phyloP scores from a whole-genome alignment of 2,888 invertebrate genomes.

The Spodoptera picta region DNA sequence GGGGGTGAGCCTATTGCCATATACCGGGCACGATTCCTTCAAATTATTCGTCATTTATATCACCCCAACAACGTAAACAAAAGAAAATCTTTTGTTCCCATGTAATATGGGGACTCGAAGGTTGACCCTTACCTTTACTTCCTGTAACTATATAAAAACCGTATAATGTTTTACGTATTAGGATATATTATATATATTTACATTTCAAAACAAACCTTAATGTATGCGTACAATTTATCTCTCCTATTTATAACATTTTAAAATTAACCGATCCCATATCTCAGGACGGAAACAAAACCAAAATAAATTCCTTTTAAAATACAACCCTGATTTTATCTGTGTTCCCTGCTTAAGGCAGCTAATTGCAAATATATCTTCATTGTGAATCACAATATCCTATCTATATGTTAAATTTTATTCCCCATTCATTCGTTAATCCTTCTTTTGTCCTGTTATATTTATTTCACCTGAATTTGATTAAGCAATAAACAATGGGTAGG shows the following conservation, averaged over 20 bases:
- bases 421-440: slow-evolving; percentile 34
- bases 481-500: slow-evolving; percentile 30
- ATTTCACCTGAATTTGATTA: slow-evolving; percentile 37
- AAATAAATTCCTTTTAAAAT: slow-evolving; percentile 43
- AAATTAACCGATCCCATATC: slow-evolving; percentile 20
- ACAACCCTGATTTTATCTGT: slow-evolving; percentile 36
- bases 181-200: no score
- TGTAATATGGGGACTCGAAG: no score
- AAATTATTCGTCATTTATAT: no score
- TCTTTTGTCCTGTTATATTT: slow-evolving; percentile 41
- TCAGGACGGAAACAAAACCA: slow-evolving; percentile 10
- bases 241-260: slow-evolving; percentile 16
- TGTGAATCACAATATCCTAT: slow-evolving; percentile 33
- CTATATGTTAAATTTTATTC: slow-evolving; percentile 41
- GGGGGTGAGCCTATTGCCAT: no score
- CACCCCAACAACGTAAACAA: no score
- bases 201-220: background rate
- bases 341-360: slow-evolving; percentile 23
- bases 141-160: no score
- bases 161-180: no score
- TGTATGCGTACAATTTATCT: slow-evolving; percentile 6
- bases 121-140: no score
- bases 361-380: slow-evolving; percentile 49
- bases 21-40: no score
- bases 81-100: no score